A percentile compares a stretch with the other conserved stretches of the same genome.
These are phyloP conservation scores for Lota lota DNA, from an alignment of 2,113 vertebrate genomes.

Conservation along the genomic window DNA sequence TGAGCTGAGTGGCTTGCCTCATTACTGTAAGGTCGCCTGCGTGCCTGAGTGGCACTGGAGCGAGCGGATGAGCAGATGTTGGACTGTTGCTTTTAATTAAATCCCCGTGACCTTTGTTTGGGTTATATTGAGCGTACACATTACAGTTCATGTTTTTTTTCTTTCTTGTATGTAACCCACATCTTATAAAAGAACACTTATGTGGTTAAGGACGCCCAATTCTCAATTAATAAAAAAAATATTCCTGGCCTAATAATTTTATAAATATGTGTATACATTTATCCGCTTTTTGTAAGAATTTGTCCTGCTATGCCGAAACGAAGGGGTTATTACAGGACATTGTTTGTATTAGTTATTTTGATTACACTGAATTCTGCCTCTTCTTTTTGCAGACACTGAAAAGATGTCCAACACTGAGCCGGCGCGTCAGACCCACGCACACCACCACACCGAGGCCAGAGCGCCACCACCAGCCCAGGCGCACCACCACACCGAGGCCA, in stretches of 20 bases:
- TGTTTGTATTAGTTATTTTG: background rate
- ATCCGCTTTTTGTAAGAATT: background rate
- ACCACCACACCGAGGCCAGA: background rate
- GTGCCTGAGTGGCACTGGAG: conserved; percentile 63
- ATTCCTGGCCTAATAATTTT: background rate
- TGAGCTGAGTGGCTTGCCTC: conserved; percentile 60
- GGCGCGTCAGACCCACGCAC: background rate
- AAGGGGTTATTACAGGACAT: background rate
- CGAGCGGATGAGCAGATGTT: conserved; percentile 75
- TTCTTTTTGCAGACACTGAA: background rate
- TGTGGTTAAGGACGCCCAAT: background rate
- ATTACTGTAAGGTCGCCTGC: conserved; percentile 61
- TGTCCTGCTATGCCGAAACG: background rate
- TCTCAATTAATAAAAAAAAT: too few relatives aligned
- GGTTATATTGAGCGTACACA: conserved; percentile 67
- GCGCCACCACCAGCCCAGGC: background rate
- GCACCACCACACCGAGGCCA: background rate
- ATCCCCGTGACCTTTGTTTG: conserved; percentile 73
- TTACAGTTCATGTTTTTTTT: conserved; percentile 18
- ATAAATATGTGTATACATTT: background rate
- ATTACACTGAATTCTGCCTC: background rate
- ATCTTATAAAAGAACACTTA: background rate
- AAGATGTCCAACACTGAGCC: background rate
- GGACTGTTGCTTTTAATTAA: conserved; percentile 79
- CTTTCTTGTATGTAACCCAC: conserved; percentile 4